These are phyloP conservation scores for Fratercula arctica DNA, from an alignment of 2,797 vertebrate genomes.

Conservation along the genomic window DNA sequence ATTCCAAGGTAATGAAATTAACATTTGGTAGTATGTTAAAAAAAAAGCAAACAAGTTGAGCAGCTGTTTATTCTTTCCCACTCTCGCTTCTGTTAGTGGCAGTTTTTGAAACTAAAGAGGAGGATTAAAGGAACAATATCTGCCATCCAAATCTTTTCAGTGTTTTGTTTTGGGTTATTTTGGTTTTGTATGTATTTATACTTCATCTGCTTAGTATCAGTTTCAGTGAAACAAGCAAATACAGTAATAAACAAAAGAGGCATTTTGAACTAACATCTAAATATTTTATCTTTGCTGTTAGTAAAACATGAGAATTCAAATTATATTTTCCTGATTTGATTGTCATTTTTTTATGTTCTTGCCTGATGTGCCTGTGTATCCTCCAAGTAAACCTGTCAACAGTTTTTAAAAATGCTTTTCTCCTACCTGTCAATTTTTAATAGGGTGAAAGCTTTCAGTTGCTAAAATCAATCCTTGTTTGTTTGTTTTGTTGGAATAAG, in stretches of 20 bases:
- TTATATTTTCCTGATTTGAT: not conserved
- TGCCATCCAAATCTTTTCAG: not conserved
- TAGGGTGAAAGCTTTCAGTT: not conserved
- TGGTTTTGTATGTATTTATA: not conserved
- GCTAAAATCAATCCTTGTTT: not conserved
- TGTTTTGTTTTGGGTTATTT: not conserved
- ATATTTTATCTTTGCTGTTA: not conserved
- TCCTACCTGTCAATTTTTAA: not conserved
- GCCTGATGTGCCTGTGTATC: not conserved
- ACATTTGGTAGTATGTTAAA: not conserved
- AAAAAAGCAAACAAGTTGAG: not conserved
- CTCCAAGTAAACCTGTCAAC: not conserved
- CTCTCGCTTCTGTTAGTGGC: not conserved
- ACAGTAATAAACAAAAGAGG: not conserved
- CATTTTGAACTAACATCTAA: not conserved
- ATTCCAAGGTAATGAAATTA: not conserved
- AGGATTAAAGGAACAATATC: not conserved
- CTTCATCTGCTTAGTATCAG: not conserved
- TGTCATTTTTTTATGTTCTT: not conserved
- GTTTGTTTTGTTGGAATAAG: not conserved
- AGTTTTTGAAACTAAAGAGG: not conserved
- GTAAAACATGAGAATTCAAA: not conserved
- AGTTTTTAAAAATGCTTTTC: not conserved
- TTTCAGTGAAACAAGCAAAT: not conserved
- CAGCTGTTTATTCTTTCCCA: not conserved